Conservation (phyloP, 2,113 vertebrate genomes). For the Oryctolagus cuniculus region mOryCun1.1 NC_091441.1:100100001-100100500, state of each 20-base stretch:
- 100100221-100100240: background rate
- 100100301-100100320: no score
- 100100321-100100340: no score
- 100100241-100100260: no score
- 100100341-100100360: background rate
- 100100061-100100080: no score
- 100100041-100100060: background rate
- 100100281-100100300: no score
- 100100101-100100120: background rate
- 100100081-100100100: background rate
- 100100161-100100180: background rate
- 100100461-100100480: background rate
- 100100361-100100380: constrained; percentile 7
- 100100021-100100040: background rate
- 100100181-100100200: background rate
- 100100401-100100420: background rate
- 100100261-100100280: no score
- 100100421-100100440: background rate
- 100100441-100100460: background rate
- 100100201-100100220: background rate
- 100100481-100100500: constrained; percentile 18
- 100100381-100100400: background rate
- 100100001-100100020: background rate
- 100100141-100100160: background rate
- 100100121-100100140: background rate